These are phyloP conservation scores for Echinops telfairi DNA, from an alignment of 2,113 vertebrate genomes.

Conservation along the genomic window DNA sequence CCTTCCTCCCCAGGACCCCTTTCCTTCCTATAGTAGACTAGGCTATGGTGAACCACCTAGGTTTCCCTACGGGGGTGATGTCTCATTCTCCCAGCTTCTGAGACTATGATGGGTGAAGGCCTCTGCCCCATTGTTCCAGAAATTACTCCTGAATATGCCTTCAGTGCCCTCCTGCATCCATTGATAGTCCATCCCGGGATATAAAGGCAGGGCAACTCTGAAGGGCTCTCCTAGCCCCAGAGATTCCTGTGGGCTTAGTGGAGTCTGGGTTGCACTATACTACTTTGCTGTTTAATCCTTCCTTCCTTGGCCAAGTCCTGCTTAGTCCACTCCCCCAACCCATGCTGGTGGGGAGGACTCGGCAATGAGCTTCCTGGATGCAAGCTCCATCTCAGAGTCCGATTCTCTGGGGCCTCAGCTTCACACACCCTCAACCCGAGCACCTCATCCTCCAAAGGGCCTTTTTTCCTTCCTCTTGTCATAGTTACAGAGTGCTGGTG, in stretches of 20 bases:
- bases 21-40: background rate
- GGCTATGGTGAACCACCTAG: fast-evolving
- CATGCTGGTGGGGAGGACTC: too few species aligned
- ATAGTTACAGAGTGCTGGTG: background rate
- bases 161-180: background rate
- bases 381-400: background rate
- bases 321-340: too few species aligned
- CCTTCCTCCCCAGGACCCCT: background rate
- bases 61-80: background rate
- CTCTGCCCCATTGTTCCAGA: background rate
- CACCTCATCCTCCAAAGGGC: background rate
- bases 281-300: background rate
- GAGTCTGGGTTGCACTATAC: background rate
- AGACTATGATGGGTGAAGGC: background rate
- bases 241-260: background rate
- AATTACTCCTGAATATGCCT: background rate
- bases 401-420: background rate
- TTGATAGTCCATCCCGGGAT: background rate
- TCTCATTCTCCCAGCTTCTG: background rate
- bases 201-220: background rate
- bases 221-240: background rate
- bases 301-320: background rate
- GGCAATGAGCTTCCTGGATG: background rate
- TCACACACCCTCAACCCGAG: background rate
- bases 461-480: background rate